Conservation (phyloP, 2,113 vertebrate genomes). For the Saimiri boliviensis region DNA sequence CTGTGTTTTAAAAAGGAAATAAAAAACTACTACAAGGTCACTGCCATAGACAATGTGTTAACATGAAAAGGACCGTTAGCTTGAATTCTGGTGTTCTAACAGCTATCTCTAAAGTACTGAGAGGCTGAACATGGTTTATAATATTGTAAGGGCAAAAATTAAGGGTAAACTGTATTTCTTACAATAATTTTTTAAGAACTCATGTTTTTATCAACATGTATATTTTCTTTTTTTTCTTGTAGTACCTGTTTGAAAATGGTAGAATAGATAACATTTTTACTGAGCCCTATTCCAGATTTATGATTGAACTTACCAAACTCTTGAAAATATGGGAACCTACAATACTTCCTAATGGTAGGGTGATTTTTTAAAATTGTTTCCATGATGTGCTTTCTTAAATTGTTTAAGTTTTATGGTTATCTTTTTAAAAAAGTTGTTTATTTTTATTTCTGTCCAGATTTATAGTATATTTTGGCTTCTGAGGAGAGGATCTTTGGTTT, state of each 20-base stretch:
- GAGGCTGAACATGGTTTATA: background rate
- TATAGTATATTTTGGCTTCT: conserved; percentile 21
- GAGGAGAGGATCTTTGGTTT: conserved; percentile 45
- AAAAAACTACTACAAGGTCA: background rate
- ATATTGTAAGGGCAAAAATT: background rate
- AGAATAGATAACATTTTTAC: conserved; percentile 99
- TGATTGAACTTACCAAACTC: conserved; percentile 92
- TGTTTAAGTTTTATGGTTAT: conserved; percentile 56
- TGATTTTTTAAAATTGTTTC: conserved; percentile 63
- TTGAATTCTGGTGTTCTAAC: conserved; percentile 29
- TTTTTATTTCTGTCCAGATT: conserved; percentile 46
- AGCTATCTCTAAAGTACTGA: conserved; percentile 12
- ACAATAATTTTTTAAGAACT: background rate
- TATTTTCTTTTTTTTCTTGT: conserved; percentile 77
- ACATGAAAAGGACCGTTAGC: background rate
- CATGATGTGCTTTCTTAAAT: conserved; percentile 51
- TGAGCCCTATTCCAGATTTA: conserved; percentile 97
- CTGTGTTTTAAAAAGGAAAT: conserved; percentile 7
- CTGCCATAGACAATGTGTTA: background rate
- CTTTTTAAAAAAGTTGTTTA: background rate
- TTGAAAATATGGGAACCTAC: conserved; percentile 94
- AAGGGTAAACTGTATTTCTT: conserved; percentile 43
- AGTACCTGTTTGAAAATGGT: conserved; percentile 98
- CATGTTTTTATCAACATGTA: conserved; percentile 56
- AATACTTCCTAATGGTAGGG: conserved; percentile 93